Conservation (phyloP, 2,797 vertebrate species). For the Alexandromys oeconomus region DNA sequence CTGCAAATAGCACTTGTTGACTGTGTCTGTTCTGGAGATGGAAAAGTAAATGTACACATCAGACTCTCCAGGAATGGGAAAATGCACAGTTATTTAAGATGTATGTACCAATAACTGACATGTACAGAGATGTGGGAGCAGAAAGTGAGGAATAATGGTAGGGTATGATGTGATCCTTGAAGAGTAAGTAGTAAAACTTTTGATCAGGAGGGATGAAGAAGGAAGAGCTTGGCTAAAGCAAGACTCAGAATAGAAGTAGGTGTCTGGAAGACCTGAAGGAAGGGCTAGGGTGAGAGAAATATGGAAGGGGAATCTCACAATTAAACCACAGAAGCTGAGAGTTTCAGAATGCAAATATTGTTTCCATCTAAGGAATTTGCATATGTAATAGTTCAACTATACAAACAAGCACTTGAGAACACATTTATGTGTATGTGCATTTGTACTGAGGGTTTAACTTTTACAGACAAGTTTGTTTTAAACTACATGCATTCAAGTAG, state of each 20-base stretch:
- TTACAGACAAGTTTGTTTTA: conserved; percentile 6
- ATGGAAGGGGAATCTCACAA: neutral
- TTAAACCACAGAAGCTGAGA: neutral
- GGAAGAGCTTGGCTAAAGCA: neutral
- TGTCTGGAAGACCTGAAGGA: neutral
- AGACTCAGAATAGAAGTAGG: neutral
- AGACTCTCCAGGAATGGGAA: neutral
- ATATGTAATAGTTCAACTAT: neutral
- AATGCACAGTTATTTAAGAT: neutral
- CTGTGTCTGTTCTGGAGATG: neutral
- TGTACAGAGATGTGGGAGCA: neutral
- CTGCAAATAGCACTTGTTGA: neutral
- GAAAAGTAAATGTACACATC: neutral
- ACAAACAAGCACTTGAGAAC: neutral
- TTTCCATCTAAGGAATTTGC: neutral
- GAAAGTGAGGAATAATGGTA: neutral
- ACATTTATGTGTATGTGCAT: neutral
- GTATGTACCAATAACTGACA: neutral
- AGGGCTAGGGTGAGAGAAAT: neutral
- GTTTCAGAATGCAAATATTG: neutral
- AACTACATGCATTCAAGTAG: neutral
- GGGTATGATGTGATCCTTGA: neutral
- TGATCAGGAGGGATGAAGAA: neutral
- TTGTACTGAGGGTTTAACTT: neutral
- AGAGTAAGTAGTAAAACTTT: neutral